phyloP scores from a whole-genome alignment of 1,140 invertebrate species.

The Trachymyrmex cornetzi region DNA sequence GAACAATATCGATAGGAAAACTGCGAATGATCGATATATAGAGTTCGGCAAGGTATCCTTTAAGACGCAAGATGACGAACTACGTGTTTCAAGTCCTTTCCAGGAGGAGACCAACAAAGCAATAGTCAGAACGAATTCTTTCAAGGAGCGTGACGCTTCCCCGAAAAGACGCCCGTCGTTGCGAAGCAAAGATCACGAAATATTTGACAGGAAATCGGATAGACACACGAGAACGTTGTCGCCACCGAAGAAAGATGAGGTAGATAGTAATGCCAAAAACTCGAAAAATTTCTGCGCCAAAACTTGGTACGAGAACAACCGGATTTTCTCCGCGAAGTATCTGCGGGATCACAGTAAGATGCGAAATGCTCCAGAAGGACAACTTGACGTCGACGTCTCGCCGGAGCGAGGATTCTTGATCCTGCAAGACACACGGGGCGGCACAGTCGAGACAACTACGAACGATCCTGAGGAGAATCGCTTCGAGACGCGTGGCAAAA shows the following conservation, averaged over 20 bases:
- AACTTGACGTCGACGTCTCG: constrained; percentile 53
- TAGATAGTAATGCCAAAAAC: constrained; percentile 39
- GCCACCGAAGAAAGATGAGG: constrained; percentile 72
- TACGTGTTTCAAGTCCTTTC: constrained; percentile 15
- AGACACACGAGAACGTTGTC: constrained; percentile 81
- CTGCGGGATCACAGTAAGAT: constrained; percentile 73
- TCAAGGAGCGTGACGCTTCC: constrained; percentile 57
- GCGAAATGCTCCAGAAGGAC: constrained; percentile 60
- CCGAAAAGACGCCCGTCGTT: constrained; percentile 50
- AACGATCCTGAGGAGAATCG: constrained; percentile 37
- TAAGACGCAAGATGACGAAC: constrained; percentile 23
- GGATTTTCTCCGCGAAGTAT: constrained; percentile 74
- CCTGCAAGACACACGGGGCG: background rate
- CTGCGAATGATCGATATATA: constrained; percentile 63
- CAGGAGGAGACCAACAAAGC: constrained; percentile 35
- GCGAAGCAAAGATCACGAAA: constrained; percentile 55
- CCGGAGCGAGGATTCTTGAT: constrained; percentile 44
- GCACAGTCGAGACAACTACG: constrained; percentile 5
- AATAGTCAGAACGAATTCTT: constrained; percentile 18
- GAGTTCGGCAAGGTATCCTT: constrained; percentile 61
- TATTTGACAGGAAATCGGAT: constrained; percentile 59
- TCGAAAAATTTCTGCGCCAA: constrained; percentile 59
- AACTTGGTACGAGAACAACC: constrained; percentile 80
- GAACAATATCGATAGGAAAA: constrained; percentile 51
- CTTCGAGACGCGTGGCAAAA: background rate